These are phyloP conservation scores for Artemia sp. DNA, from an alignment of 2,888 invertebrate genomes.

Conservation along the genomic window DNA sequence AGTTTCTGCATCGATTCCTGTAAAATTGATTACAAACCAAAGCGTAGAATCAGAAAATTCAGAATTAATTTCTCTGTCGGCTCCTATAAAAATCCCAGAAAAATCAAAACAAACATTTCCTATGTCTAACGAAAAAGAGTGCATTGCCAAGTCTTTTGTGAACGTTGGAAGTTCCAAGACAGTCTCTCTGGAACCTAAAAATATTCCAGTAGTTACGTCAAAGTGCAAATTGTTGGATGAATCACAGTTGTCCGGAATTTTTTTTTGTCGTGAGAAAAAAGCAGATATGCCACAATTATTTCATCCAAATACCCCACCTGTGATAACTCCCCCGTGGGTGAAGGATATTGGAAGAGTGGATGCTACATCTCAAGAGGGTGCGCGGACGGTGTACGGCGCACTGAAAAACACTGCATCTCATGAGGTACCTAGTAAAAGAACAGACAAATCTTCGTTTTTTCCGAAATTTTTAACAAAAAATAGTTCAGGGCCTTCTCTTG, in stretches of 20 bases:
- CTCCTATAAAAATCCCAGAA: slow-evolving; percentile 17
- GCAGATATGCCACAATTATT: slow-evolving; percentile 6
- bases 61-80: slow-evolving; percentile 11
- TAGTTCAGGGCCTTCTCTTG: too few species aligned
- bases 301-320: neutral
- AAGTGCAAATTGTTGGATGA: neutral
- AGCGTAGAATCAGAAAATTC: slow-evolving; percentile 23
- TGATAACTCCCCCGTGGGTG: slow-evolving; percentile 11
- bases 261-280: neutral
- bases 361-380: neutral
- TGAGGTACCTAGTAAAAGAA: too few species aligned
- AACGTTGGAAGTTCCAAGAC: neutral
- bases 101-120: slow-evolving; percentile 18
- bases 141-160: slow-evolving; percentile 5
- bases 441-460: too few species aligned
- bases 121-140: neutral
- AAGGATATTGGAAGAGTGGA: slow-evolving; percentile 13
- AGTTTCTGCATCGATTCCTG: too few species aligned
- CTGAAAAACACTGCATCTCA: too few species aligned
- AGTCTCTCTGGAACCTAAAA: neutral
- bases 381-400: too few species aligned
- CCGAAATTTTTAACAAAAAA: too few species aligned
- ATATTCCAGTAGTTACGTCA: neutral
- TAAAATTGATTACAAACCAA: too few species aligned
- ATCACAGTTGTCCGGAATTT: neutral